These are phyloP conservation scores for Sinodicranocentrus sp. DNA, from an alignment of 2,888 invertebrate genomes.

Conservation along the genomic window DNA sequence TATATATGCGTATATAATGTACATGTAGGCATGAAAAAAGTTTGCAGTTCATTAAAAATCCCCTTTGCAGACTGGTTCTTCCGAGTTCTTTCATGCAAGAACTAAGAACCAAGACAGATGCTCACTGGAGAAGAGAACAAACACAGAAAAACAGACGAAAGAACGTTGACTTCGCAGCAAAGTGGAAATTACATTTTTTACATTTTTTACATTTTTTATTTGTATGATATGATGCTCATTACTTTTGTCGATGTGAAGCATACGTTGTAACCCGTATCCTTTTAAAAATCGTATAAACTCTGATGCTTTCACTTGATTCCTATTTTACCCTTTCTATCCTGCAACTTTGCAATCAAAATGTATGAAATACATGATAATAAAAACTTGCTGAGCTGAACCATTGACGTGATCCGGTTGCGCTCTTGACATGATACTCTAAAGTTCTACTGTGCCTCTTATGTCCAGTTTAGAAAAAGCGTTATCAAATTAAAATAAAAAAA, in stretches of 20 bases:
- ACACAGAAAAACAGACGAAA: constrained; percentile 20
- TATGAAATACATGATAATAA: constrained; percentile 9
- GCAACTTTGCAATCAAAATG: constrained; percentile 1
- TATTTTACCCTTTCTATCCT: too few relatives aligned
- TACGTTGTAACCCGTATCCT: background rate
- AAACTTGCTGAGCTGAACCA: too few relatives aligned
- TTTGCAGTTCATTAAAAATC: constrained; percentile 1
- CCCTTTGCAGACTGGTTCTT: constrained; percentile 37
- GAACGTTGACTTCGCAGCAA: constrained; percentile 38
- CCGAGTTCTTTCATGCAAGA: constrained; percentile 16
- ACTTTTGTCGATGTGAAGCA: background rate
- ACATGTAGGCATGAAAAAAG: background rate
- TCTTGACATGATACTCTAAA: constrained; percentile 52
- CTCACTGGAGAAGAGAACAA: constrained; percentile 32
- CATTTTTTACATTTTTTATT: constrained; percentile 47
- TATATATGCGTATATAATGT: too few relatives aligned
- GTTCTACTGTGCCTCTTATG: constrained; percentile 20
- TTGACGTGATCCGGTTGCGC: constrained; percentile 13
- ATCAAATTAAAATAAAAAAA: too few relatives aligned
- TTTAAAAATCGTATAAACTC: too few relatives aligned
- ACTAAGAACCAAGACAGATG: too few relatives aligned
- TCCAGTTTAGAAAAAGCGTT: too few relatives aligned
- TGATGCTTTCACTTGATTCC: constrained; percentile 12
- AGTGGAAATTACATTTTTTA: constrained; percentile 18
- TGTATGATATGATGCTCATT: too few relatives aligned